Percentiles rank a stretch among this genome's conserved stretches.
These are phyloP conservation scores for Tipula lateralis DNA, from an alignment of 2,888 invertebrate species.

Conservation along the genomic window DNA sequence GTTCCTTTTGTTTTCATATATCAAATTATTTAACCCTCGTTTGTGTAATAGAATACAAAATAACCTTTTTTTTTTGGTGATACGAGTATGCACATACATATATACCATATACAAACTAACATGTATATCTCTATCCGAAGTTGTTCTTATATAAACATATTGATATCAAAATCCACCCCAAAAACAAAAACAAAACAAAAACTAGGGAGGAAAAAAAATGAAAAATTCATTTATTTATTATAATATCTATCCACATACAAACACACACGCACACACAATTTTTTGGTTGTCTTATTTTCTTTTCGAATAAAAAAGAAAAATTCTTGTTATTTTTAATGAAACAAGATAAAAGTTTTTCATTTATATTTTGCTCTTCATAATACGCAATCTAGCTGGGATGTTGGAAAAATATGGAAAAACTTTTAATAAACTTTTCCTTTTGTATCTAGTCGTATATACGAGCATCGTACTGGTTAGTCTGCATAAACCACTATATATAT, in stretches of 20 bases:
- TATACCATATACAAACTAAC: background rate
- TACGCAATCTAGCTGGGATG: background rate
- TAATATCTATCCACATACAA: background rate
- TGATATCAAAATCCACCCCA: background rate
- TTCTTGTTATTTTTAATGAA: background rate
- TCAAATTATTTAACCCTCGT: background rate
- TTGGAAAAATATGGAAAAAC: background rate
- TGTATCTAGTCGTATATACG: too few relatives aligned
- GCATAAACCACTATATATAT: background rate
- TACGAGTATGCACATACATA: background rate
- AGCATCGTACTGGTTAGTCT: background rate
- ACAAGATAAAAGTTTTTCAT: background rate
- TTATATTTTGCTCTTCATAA: background rate
- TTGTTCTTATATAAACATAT: background rate
- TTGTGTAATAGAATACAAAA: background rate
- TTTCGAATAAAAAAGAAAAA: background rate
- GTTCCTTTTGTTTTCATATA: background rate
- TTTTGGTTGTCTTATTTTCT: background rate
- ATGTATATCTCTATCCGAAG: background rate
- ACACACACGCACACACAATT: background rate
- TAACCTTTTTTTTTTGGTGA: background rate
- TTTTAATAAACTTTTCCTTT: background rate
- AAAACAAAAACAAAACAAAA: background rate
- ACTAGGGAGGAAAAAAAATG: background rate
- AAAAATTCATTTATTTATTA: slow-evolving; percentile 4